Evolutionary conservation across 2,888 invertebrate genomes (phyloP).

Genomic region (Adelphocoris suturalis): DNA sequence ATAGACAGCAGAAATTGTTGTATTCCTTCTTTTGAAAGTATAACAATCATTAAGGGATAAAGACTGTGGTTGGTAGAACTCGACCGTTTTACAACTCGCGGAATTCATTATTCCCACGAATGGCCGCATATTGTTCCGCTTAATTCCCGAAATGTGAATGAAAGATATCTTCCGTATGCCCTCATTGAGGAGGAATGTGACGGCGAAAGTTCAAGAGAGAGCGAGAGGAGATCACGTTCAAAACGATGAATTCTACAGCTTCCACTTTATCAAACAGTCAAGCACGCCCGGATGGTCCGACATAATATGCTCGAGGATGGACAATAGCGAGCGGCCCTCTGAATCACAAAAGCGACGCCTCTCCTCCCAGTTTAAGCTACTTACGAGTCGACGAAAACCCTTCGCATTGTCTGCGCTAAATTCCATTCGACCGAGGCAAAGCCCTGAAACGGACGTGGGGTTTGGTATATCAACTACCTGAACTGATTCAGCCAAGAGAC

Average conservation of each 20-base stretch:
- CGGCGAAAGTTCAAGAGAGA: neutral
- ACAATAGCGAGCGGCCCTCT: constrained; percentile 38
- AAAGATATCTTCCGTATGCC: neutral
- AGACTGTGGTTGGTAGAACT: neutral
- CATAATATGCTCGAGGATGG: constrained; percentile 39
- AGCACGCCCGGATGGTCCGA: constrained; percentile 44
- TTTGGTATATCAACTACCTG: constrained; percentile 44
- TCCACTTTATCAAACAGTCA: constrained; percentile 27
- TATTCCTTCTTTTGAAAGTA: no score
- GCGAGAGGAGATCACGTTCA: neutral
- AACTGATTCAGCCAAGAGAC: constrained; percentile 31
- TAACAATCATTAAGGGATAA: no score
- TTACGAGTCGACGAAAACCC: constrained; percentile 44
- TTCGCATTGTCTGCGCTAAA: constrained; percentile 37
- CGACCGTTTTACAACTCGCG: neutral
- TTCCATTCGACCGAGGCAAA: constrained; percentile 10
- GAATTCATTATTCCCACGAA: neutral
- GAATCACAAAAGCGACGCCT: constrained; percentile 3
- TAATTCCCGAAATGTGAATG: neutral
- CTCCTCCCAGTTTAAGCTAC: constrained; percentile 19
- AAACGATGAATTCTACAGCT: constrained; percentile 20
- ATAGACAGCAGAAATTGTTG: no score
- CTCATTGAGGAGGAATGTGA: neutral
- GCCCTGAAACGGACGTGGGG: neutral
- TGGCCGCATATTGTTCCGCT: neutral